Evolutionary conservation across 2,888 invertebrate species (phyloP).

Genomic region (Idaea aversata): DNA sequence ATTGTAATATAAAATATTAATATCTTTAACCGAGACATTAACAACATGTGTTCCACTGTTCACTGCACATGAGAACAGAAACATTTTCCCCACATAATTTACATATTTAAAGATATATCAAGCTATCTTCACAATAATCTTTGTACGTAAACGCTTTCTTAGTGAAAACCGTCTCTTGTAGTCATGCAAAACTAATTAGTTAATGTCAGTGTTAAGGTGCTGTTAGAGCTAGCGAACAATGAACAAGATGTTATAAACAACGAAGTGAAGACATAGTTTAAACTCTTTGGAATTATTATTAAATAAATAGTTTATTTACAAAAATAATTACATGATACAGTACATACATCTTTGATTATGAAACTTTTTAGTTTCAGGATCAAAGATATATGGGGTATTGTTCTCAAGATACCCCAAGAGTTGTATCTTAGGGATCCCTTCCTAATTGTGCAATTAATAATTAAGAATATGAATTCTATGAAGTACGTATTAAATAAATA

Average conservation of each 20-base stretch:
- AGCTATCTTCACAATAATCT: slow-evolving; percentile 8
- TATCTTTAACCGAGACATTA: neutral
- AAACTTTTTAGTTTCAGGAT: no score
- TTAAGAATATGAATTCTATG: no score
- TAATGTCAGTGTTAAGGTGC: slow-evolving; percentile 5
- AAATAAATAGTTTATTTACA: no score
- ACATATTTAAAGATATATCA: neutral
- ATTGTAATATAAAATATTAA: neutral
- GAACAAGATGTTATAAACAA: slow-evolving; percentile 14
- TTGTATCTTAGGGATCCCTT: no score
- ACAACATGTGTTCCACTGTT: neutral
- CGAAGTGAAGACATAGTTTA: neutral
- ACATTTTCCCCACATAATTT: neutral
- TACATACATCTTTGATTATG: no score
- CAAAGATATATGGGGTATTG: no score
- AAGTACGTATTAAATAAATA: no score
- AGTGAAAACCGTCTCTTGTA: slow-evolving; percentile 51
- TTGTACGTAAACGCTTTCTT: slow-evolving; percentile 54
- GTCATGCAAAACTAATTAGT: slow-evolving; percentile 72
- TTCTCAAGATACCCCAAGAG: no score
- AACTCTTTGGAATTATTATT: neutral
- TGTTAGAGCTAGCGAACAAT: slow-evolving; percentile 9
- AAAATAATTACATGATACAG: no score
- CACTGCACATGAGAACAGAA: neutral
- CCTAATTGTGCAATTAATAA: no score